phyloP scores from a whole-genome alignment of 2,797 vertebrate species.

The Artibeus lituratus region DNA sequence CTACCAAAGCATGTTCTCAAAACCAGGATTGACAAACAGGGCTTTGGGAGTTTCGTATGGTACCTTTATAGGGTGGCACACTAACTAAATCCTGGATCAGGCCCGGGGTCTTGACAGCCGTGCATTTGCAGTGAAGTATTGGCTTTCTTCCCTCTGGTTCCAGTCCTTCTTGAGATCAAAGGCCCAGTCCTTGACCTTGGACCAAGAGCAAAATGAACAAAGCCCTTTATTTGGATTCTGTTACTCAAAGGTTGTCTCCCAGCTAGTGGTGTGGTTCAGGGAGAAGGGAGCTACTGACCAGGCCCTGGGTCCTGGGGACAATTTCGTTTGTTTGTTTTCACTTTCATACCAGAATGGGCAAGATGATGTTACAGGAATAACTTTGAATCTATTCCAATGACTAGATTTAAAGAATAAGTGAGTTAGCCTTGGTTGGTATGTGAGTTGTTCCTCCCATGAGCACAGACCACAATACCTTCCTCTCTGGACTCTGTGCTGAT shows the following conservation, averaged over 20 bases:
- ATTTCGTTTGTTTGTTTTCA: not conserved
- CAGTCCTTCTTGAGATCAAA: not conserved
- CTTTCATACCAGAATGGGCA: not conserved
- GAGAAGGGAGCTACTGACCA: rapidly evolving
- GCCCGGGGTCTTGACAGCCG: too few relatives aligned
- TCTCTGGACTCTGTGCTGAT: not conserved
- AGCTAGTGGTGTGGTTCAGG: rapidly evolving
- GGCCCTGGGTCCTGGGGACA: not conserved
- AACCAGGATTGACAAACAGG: not conserved
- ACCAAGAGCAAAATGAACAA: not conserved
- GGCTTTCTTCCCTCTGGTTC: not conserved
- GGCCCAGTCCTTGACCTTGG: not conserved
- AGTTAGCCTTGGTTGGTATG: not conserved
- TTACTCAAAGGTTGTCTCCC: not conserved
- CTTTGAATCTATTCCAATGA: not conserved
- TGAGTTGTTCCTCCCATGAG: not conserved
- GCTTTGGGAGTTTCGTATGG: not conserved
- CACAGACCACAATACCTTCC: not conserved
- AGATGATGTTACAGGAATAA: not conserved
- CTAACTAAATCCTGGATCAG: not conserved
- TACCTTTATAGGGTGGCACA: not conserved
- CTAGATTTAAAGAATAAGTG: not conserved
- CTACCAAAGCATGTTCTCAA: not conserved
- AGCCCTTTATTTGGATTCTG: not conserved
- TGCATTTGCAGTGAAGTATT: rapidly evolving